Conservation (phyloP, 2,113 vertebrate genomes). For the Colius striatus region DNA sequence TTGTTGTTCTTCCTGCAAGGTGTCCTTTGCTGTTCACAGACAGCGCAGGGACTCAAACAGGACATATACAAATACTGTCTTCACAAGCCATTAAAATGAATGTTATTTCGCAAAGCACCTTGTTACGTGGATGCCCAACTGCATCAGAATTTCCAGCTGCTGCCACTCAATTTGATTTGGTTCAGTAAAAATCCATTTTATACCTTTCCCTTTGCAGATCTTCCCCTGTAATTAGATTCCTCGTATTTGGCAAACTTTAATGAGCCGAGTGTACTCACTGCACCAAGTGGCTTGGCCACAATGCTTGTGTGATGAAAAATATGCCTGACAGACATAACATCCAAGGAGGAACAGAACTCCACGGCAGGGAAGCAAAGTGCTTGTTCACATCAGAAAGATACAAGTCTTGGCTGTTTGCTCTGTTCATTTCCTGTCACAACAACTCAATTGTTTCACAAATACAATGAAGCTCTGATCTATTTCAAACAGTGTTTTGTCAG, state of each 20-base stretch:
- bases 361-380: not conserved
- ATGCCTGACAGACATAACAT: fast-evolving
- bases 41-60: not conserved
- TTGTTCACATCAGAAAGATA: slow-evolving; percentile 6
- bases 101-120: not conserved
- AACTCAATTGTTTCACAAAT: slow-evolving; percentile 46
- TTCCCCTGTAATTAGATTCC: not conserved
- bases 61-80: not conserved
- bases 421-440: slow-evolving; percentile 46
- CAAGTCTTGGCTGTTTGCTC: slow-evolving; percentile 19
- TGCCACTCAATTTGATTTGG: not conserved
- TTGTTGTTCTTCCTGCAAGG: not conserved
- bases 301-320: fast-evolving
- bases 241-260: not conserved
- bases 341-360: not conserved
- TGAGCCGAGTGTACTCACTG: not conserved
- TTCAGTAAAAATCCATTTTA: not conserved
- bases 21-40: not conserved
- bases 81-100: not conserved
- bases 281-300: not conserved
- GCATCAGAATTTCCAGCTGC: not conserved
- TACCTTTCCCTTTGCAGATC: not conserved
- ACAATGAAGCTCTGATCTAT: slow-evolving; percentile 59
- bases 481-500: slow-evolving; percentile 41
- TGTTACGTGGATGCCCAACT: not conserved